phyloP scores from a whole-genome alignment of 2,888 invertebrate species.

The Caenorhabditis imperialis region DNA sequence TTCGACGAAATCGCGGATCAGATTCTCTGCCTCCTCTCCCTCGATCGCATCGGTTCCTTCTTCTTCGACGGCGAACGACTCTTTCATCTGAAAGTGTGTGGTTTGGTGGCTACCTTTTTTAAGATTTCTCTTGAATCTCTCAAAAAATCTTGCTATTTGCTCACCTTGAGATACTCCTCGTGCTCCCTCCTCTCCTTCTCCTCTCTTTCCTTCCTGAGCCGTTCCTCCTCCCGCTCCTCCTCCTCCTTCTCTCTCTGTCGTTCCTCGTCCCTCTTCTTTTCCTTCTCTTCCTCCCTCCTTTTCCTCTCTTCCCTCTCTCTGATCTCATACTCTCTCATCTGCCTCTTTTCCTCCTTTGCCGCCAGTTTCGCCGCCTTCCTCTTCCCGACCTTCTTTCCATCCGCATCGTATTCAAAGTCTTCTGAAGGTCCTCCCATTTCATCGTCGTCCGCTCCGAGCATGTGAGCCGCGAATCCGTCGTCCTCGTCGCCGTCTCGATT shows the following conservation, averaged over 20 bases:
- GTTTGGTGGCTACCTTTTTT: no score
- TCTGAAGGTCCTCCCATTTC: constrained; percentile 19
- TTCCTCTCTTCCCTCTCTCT: constrained; percentile 75
- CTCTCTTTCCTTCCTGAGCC: constrained; percentile 69
- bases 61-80: constrained; percentile 74
- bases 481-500: constrained; percentile 61
- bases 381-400: constrained; percentile 73
- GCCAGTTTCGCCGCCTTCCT: constrained; percentile 77
- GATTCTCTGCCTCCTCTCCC: constrained; percentile 73
- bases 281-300: constrained; percentile 69
- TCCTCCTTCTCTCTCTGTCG: constrained; percentile 60
- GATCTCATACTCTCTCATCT: constrained; percentile 74
- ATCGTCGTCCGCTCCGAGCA: constrained; percentile 50
- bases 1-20: constrained; percentile 73
- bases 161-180: constrained; percentile 71
- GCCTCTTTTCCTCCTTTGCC: constrained; percentile 76
- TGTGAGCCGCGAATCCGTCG: constrained; percentile 59
- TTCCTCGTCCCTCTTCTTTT: constrained; percentile 69
- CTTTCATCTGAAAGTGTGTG: constrained; percentile 70
- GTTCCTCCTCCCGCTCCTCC: constrained; percentile 68
- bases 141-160: neutral
- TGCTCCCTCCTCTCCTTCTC: constrained; percentile 73
- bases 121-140: neutral
- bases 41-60: constrained; percentile 75
- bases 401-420: constrained; percentile 42